Evolutionary conservation across 1,140 invertebrate genomes (phyloP).

Genomic region (Drosophila quadrilineata): DNA sequence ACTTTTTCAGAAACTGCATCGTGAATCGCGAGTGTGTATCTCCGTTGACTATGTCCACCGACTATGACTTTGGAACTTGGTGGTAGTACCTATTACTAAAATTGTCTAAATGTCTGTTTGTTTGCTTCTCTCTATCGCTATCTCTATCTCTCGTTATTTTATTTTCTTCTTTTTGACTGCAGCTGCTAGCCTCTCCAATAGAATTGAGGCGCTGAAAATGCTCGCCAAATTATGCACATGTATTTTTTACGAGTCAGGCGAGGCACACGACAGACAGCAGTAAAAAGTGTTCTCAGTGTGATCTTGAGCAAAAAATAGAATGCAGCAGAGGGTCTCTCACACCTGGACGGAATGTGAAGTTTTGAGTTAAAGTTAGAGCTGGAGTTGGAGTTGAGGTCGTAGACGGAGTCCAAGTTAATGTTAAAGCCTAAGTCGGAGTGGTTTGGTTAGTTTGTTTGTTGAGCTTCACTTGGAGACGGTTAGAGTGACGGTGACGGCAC

Average conservation of each 20-base stretch:
- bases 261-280: neutral
- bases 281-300: slow-evolving; percentile 1
- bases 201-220: neutral
- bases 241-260: slow-evolving; percentile 14
- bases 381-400: neutral
- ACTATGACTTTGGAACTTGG: neutral
- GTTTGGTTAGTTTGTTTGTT: slow-evolving; percentile 2
- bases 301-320: slow-evolving; percentile 40
- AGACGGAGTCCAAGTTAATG: too few relatives aligned
- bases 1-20: slow-evolving; percentile 70
- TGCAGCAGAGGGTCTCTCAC: neutral
- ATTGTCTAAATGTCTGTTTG: neutral
- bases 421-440: too few relatives aligned
- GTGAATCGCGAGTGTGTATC: neutral
- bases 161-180: neutral
- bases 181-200: neutral
- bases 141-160: too few relatives aligned
- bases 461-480: neutral
- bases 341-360: slow-evolving; percentile 11
- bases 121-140: neutral
- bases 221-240: too few relatives aligned
- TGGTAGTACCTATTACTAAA: too few relatives aligned
- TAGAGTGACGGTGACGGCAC: too few relatives aligned
- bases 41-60: neutral
- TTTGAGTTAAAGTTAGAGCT: neutral